These are phyloP conservation scores for Bombus soroeensis DNA, from an alignment of 1,140 invertebrate genomes.

Conservation along the genomic window DNA sequence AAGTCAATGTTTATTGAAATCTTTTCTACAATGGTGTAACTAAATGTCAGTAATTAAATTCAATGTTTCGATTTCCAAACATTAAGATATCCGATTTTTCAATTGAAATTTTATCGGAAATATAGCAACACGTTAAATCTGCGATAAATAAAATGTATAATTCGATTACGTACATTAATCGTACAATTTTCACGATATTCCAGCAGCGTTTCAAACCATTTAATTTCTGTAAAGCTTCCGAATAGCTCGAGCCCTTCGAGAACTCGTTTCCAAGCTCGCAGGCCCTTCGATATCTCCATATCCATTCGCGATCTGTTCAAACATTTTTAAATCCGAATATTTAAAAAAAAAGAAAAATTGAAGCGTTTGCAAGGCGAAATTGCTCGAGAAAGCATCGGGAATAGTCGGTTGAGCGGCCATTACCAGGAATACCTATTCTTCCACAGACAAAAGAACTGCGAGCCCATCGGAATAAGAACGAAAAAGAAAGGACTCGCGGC, in stretches of 20 bases:
- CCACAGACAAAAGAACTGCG: slow-evolving; percentile 12
- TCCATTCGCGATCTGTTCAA: not conserved
- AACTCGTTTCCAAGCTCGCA: not conserved
- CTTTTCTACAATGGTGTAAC: no score
- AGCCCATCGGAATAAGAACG: slow-evolving; percentile 6
- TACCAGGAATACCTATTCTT: slow-evolving; percentile 14
- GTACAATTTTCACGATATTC: not conserved
- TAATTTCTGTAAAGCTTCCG: not conserved
- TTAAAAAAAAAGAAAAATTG: not conserved
- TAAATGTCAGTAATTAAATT: not conserved
- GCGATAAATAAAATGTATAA: not conserved
- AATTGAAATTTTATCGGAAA: not conserved
- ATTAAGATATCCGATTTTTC: not conserved
- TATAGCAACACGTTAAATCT: not conserved
- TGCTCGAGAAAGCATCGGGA: not conserved
- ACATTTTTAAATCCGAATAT: slow-evolving; percentile 11
- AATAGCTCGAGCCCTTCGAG: not conserved
- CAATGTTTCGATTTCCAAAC: no score
- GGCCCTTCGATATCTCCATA: not conserved
- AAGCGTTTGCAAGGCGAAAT: not conserved
- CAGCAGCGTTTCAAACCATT: not conserved
- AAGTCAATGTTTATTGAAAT: no score
- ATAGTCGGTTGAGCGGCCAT: not conserved
- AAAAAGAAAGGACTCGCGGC: slow-evolving; percentile 9
- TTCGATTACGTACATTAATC: not conserved